Conservation (phyloP, 2,797 vertebrate species). For the Helostoma temminkii region DNA sequence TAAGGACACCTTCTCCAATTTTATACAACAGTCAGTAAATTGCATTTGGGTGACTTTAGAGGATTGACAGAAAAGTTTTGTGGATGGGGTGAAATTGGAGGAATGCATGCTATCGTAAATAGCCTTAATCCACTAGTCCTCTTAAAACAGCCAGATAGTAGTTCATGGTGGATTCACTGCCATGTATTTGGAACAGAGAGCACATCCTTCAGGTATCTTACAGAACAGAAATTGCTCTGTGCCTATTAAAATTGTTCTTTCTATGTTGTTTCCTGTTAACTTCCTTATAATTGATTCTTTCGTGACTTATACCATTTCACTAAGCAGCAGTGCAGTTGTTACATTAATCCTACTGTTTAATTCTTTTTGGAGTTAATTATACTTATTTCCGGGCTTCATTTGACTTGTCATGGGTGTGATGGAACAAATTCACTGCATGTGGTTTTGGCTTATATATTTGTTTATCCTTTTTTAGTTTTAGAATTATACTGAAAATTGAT, state of each 20-base stretch:
- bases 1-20: conserved; percentile 31
- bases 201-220: conserved; percentile 14
- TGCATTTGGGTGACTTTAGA: conserved; percentile 34
- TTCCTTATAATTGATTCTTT: conserved; percentile 11
- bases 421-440: conserved; percentile 5
- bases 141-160: conserved; percentile 34
- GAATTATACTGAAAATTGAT: neutral
- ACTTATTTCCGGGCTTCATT: conserved; percentile 30
- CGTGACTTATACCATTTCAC: neutral
- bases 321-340: conserved; percentile 1
- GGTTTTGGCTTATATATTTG: conserved; percentile 9
- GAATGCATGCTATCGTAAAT: conserved; percentile 37
- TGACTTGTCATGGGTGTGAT: neutral
- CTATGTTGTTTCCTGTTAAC: neutral
- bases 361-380: conserved; percentile 34
- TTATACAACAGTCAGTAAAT: conserved; percentile 23
- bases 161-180: conserved; percentile 33
- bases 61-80: conserved; percentile 39
- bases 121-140: conserved; percentile 46
- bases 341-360: conserved; percentile 23
- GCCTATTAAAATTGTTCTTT: conserved; percentile 1
- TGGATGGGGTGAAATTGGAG: conserved; percentile 47
- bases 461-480: conserved; percentile 2
- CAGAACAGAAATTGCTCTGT: neutral
- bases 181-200: conserved; percentile 23